Conservation (phyloP, 2,113 vertebrate genomes). For the Tachuris rubrigastra region DNA sequence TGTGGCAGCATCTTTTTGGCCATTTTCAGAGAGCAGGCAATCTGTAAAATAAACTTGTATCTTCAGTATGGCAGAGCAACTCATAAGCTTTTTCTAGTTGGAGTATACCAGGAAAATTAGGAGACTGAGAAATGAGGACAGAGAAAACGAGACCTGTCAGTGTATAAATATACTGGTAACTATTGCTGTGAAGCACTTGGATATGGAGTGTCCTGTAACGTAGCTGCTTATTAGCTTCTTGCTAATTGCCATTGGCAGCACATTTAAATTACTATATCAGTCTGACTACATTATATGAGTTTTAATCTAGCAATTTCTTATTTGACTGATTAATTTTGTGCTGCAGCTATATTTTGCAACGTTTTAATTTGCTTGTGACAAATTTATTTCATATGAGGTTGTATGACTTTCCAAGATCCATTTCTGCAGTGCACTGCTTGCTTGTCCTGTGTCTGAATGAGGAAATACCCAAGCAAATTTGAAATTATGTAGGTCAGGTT, state of each 20-base stretch:
- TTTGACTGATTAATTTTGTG: not conserved
- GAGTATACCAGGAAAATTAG: not conserved
- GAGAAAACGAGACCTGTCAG: not conserved
- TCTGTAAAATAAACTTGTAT: not conserved
- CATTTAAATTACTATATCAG: not conserved
- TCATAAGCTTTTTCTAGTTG: not conserved
- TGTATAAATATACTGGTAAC: not conserved
- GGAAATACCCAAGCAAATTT: not conserved
- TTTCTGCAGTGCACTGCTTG: not conserved
- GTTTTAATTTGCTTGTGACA: not conserved
- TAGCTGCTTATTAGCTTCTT: not conserved
- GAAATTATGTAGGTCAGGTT: not conserved
- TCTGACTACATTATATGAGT: not conserved
- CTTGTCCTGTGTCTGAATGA: not conserved
- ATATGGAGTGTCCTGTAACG: not conserved
- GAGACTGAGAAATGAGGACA: not conserved
- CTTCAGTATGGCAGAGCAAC: not conserved
- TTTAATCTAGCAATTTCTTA: not conserved
- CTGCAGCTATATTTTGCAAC: not conserved
- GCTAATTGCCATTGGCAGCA: not conserved
- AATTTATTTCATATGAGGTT: not conserved
- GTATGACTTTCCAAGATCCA: not conserved
- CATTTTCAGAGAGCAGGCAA: not conserved
- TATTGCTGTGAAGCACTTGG: not conserved
- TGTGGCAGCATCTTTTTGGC: fast-evolving